Evolutionary conservation across 1,140 invertebrate species (phyloP).

Genomic region (Drosophila nigrodunni): DNA sequence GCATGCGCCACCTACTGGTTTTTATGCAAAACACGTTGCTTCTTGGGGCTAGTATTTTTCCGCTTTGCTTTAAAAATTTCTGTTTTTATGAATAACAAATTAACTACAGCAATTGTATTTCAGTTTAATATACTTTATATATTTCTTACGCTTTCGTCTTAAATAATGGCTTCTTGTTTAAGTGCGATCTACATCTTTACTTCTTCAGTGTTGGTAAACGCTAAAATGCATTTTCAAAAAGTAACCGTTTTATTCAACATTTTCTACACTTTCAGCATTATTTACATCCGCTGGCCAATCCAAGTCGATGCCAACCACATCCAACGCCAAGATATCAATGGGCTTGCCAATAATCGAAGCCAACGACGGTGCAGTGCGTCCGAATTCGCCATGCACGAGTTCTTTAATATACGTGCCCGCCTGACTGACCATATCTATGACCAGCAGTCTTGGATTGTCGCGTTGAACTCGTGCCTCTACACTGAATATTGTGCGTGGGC

Average conservation of each 20-base stretch:
- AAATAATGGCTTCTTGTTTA: too few species aligned
- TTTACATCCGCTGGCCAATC: constrained; percentile 87
- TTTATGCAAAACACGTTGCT: not conserved
- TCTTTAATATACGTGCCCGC: constrained; percentile 99
- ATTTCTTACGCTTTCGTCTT: not conserved
- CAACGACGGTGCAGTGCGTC: constrained; percentile 91
- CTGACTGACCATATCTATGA: constrained; percentile 91
- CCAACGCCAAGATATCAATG: constrained; percentile 90
- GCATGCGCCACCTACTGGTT: constrained; percentile 8
- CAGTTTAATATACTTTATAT: too few species aligned
- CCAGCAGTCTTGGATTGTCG: constrained; percentile 86
- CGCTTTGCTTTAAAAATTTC: constrained; percentile 20
- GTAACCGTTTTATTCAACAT: constrained; percentile 30
- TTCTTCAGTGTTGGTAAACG: constrained; percentile 22
- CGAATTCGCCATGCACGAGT: constrained; percentile 98
- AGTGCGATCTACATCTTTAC: too few species aligned
- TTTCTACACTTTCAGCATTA: constrained; percentile 48
- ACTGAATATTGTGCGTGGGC: constrained; percentile 88
- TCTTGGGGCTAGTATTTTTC: not conserved
- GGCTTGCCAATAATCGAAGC: constrained; percentile 86
- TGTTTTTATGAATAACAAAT: not conserved
- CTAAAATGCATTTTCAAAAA: not conserved
- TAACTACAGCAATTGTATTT: not conserved
- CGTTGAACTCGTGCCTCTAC: constrained; percentile 86
- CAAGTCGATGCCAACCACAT: constrained; percentile 89